Evolutionary conservation across 2,113 vertebrate genomes (phyloP).

Genomic region (Erythrolamprus reginae): DNA sequence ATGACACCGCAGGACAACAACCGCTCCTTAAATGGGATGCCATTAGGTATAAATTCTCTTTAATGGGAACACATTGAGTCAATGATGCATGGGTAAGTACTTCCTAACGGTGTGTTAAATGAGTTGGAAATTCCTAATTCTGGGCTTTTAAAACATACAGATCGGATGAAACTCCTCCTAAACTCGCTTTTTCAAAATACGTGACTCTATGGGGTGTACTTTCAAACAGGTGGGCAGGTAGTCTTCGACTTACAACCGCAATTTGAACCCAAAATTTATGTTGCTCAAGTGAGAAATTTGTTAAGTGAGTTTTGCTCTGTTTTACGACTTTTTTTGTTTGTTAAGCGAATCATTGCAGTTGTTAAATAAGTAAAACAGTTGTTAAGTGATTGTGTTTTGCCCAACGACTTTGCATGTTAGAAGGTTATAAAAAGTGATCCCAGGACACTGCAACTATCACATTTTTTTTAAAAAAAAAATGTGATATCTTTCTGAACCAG

Average conservation of each 20-base stretch:
- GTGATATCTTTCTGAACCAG: neutral
- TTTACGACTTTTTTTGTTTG: too few species aligned
- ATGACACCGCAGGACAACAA: neutral
- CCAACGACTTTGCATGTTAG: too few species aligned
- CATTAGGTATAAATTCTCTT: constrained; percentile 17
- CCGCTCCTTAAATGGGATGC: neutral
- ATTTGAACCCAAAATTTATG: too few species aligned
- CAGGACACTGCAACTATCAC: too few species aligned
- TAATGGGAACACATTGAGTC: constrained; percentile 24
- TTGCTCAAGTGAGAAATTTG: too few species aligned
- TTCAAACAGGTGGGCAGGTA: neutral
- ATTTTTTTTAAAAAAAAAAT: neutral
- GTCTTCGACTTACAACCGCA: too few species aligned
- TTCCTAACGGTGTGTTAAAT: constrained; percentile 23
- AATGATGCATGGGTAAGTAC: constrained; percentile 7
- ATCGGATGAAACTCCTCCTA: neutral
- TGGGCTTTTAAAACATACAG: neutral
- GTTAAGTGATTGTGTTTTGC: too few species aligned
- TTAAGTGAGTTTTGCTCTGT: too few species aligned
- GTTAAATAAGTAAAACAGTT: too few species aligned
- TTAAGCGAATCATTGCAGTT: too few species aligned
- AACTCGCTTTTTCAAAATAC: neutral
- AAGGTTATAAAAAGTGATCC: too few species aligned
- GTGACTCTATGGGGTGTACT: neutral
- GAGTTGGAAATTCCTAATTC: constrained; percentile 16